Conservation (phyloP, 2,797 vertebrate genomes). For the Jordanella pulchra region DNA sequence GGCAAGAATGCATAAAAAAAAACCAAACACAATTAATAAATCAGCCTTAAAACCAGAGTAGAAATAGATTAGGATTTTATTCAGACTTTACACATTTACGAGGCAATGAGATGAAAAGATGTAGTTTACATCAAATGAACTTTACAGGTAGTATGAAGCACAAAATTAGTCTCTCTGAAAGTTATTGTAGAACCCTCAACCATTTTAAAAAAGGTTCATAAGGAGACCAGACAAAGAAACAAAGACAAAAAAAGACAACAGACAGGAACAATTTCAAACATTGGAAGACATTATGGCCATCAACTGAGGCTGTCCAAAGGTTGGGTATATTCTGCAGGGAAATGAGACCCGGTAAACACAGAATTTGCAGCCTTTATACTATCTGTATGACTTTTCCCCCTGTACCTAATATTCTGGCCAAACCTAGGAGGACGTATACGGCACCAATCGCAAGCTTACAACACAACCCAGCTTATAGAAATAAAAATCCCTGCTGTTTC, state of each 20-base stretch:
- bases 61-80: background rate
- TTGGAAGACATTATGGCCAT: background rate
- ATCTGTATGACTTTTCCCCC: too few relatives aligned
- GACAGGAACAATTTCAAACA: background rate
- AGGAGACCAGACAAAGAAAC: background rate
- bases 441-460: too few relatives aligned
- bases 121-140: background rate
- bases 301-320: background rate
- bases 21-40: background rate
- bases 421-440: too few relatives aligned
- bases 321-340: too few relatives aligned
- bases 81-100: background rate
- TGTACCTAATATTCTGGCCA: too few relatives aligned
- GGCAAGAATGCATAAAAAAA: background rate
- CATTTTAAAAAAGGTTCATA: background rate
- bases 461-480: too few relatives aligned
- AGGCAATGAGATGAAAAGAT: background rate
- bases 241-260: background rate
- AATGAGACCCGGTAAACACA: too few relatives aligned
- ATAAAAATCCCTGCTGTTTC: too few relatives aligned
- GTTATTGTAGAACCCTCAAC: background rate
- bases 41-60: background rate
- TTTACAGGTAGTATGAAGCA: background rate
- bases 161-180: background rate
- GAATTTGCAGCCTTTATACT: too few relatives aligned